Conservation (phyloP, 1,140 invertebrate genomes). For the Archegozetes longisetosus region DNA sequence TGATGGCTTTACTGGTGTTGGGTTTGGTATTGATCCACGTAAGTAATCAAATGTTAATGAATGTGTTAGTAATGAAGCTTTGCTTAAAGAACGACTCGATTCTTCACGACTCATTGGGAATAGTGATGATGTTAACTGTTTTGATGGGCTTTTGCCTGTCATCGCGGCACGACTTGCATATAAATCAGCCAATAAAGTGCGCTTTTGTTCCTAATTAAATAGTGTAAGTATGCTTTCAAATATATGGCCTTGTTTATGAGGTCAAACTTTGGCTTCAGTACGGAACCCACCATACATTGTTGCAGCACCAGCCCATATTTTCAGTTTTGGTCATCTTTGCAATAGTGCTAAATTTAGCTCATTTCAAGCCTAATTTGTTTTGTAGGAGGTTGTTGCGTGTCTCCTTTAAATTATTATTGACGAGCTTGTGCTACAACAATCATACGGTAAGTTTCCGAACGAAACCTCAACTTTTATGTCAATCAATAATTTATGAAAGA, state of each 20-base stretch:
- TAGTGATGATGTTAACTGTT: conserved; percentile 25
- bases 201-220: conserved; percentile 12
- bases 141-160: conserved; percentile 20
- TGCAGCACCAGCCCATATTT: no score
- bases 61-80: background rate
- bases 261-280: background rate
- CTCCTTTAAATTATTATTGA: no score
- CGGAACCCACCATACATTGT: no score
- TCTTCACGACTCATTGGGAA: conserved; percentile 24
- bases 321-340: no score
- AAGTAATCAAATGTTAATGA: background rate
- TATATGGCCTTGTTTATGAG: background rate
- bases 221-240: background rate
- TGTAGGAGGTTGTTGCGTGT: no score
- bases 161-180: conserved; percentile 10
- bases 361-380: no score
- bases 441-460: no score
- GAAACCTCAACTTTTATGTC: no score
- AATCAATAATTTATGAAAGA: no score
- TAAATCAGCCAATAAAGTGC: conserved; percentile 9
- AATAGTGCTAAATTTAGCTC: no score
- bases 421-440: no score
- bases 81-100: background rate
- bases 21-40: conserved; percentile 47
- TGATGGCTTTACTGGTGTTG: conserved; percentile 43